Evolutionary conservation across 2,113 vertebrate genomes (phyloP), one percentile per base, ranked within the genome.

Genomic region (Pygoscelis adeliae): DNA sequence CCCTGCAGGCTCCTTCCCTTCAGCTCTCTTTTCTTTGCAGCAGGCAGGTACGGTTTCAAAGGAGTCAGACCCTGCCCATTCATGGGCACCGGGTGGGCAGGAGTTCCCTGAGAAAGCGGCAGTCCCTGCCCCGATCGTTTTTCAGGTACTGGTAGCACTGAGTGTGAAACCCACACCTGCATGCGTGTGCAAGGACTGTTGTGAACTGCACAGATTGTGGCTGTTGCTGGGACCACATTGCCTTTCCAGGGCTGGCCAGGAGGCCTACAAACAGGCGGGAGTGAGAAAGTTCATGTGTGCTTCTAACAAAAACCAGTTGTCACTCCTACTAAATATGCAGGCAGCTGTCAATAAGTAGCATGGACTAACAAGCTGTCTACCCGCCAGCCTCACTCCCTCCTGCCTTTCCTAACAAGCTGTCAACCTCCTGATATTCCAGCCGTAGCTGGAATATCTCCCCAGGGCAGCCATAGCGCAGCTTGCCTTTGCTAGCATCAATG

Each of bases 41-140:
- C 98, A 99, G 99, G 93, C 99, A 99, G 98, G 99, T 99, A 74
- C 99, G 98, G 96, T 99, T 99, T 99, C 99, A 99, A 94, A 98
- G 98, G 98, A 99, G 99, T 98, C 99, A 99, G 97, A 99, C 99
- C 78, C 98, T 99, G 98, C 99, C 99, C 40, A 86, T 98, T 97
- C 98, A 98, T 72, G 99, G 99, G 90, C 98, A 98, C 96, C 98
- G 98, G 86, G 99, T 98, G 94, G 99, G 99, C 95, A 98, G 98
- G 88, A 99, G 98, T 90, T 98, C 98, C 96, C 97, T 98, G 98
- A 98, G 99, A 94, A 99, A 99, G 95, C 98, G 98, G 94, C 98
- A 98, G 97, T 99, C 99, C 61, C 98, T 99, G 95, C 99, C 99
- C 98, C 98, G 99, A 98, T 99, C 98, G 11, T 98, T 99, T 95